Conservation (phyloP, 1,140 invertebrate species). For the Eufriesea mexicana region DNA sequence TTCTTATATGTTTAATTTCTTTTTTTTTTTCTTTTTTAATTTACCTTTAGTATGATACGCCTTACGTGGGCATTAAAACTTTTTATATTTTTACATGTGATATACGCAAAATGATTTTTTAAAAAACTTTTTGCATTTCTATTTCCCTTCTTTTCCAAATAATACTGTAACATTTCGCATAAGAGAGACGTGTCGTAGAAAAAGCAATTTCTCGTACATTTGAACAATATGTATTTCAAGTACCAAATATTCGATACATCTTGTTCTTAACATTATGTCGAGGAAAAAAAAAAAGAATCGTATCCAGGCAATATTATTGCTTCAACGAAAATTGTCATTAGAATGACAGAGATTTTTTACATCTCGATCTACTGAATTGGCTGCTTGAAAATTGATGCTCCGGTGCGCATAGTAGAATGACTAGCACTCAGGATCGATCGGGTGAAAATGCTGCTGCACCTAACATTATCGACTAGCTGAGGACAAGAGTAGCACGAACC, state of each 20-base stretch:
- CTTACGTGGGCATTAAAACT: neutral
- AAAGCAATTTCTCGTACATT: conserved; percentile 34
- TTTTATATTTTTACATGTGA: neutral
- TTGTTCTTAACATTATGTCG: conserved; percentile 60
- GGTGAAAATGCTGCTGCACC: conserved; percentile 39
- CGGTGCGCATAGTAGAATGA: conserved; percentile 48
- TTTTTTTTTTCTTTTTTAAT: neutral
- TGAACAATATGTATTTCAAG: conserved; percentile 63
- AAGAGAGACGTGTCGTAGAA: neutral
- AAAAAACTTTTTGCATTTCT: neutral
- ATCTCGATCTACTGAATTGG: conserved; percentile 38
- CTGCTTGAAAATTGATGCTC: conserved; percentile 36
- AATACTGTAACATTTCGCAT: neutral
- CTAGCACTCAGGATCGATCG: conserved; percentile 49
- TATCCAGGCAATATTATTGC: conserved; percentile 30
- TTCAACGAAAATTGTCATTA: conserved; percentile 39
- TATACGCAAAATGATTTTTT: neutral
- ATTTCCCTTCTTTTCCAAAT: neutral
- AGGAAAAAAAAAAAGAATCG: conserved; percentile 21
- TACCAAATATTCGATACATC: conserved; percentile 65
- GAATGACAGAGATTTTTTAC: conserved; percentile 12
- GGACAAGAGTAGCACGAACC: conserved; percentile 13
- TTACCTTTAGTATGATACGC: neutral
- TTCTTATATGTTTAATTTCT: neutral
- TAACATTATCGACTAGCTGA: conserved; percentile 48